These are phyloP conservation scores for Ceyx melanurus DNA, from an alignment of 2,113 vertebrate species.

Conservation along the genomic window DNA sequence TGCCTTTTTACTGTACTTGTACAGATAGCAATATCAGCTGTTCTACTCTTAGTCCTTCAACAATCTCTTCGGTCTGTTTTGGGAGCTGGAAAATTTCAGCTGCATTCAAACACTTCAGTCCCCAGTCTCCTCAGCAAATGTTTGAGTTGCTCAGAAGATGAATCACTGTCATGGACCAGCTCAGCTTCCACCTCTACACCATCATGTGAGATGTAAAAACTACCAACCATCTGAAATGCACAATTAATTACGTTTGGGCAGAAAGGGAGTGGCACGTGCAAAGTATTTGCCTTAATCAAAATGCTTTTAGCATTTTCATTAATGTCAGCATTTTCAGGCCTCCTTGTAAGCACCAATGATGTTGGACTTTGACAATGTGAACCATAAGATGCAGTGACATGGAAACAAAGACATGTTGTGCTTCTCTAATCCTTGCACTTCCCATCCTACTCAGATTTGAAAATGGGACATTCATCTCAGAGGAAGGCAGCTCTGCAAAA, in stretches of 20 bases:
- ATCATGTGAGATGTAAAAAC: not conserved
- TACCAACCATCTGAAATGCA: not conserved
- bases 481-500: not conserved
- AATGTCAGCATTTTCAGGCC: not conserved
- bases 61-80: not conserved
- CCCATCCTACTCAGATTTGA: not conserved
- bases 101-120: not conserved
- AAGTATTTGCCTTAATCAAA: not conserved
- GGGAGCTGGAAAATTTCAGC: slow-evolving; percentile 2
- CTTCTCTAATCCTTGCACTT: not conserved
- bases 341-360: not conserved
- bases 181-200: not conserved
- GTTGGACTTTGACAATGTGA: not conserved
- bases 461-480: not conserved
- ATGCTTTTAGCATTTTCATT: not conserved
- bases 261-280: not conserved
- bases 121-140: not conserved
- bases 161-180: not conserved
- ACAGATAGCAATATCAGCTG: not conserved
- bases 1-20: not conserved
- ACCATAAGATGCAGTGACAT: not conserved
- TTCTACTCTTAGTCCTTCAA: not conserved
- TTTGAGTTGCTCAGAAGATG: slow-evolving; percentile 11
- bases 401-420: not conserved
- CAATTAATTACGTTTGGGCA: not conserved